These are phyloP conservation scores for Chaunax sp. DNA, from an alignment of 2,797 vertebrate genomes.

Conservation along the genomic window DNA sequence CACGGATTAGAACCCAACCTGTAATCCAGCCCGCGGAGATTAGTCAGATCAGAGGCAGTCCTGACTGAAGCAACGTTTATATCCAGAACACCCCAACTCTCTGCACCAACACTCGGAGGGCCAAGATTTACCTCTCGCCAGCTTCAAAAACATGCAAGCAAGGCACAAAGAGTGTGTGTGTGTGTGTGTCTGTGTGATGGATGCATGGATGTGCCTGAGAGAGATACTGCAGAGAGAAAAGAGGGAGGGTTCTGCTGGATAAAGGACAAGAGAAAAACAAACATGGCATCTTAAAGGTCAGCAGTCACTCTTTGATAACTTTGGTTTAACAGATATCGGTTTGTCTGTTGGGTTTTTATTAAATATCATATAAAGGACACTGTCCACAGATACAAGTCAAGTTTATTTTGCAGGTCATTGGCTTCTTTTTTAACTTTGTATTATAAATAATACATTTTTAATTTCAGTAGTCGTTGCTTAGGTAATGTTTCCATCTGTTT, in stretches of 20 bases:
- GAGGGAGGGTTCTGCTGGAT: constrained; percentile 23
- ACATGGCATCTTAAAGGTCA: constrained; percentile 69
- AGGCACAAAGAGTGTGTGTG: constrained; percentile 46
- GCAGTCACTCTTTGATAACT: constrained; percentile 66
- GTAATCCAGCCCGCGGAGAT: constrained; percentile 79
- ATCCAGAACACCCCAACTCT: constrained; percentile 70
- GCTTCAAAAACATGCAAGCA: constrained; percentile 56
- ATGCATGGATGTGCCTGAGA: constrained; percentile 31
- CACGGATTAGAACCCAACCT: constrained; percentile 80
- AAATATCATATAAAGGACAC: constrained; percentile 44
- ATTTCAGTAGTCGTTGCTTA: background rate
- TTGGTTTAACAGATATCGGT: constrained; percentile 56
- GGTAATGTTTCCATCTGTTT: background rate
- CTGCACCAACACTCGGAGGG: constrained; percentile 66
- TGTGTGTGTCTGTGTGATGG: constrained; percentile 9
- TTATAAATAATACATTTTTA: too few relatives aligned
- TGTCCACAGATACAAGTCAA: background rate
- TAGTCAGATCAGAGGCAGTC: constrained; percentile 79
- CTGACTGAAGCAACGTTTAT: constrained; percentile 73
- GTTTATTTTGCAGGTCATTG: background rate
- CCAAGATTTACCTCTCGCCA: constrained; percentile 68
- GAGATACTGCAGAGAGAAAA: constrained; percentile 48
- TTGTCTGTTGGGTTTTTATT: constrained; percentile 55
- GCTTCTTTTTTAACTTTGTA: too few relatives aligned
- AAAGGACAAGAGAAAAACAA: constrained; percentile 48